Evolutionary conservation across 2,888 invertebrate genomes (phyloP).

Genomic region (Noctua janthe): DNA sequence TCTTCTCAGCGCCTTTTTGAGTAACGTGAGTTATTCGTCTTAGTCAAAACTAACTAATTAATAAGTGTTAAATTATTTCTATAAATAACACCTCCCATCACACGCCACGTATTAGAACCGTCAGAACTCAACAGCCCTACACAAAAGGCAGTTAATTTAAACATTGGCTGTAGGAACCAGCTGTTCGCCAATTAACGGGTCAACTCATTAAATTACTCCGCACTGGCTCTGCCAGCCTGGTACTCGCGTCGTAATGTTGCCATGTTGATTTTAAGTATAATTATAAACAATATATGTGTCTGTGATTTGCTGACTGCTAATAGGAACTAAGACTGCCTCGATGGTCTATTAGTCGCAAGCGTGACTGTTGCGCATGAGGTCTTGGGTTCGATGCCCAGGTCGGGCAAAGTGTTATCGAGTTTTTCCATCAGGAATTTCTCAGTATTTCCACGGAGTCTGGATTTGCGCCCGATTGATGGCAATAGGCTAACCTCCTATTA

Average conservation of each 20-base stretch:
- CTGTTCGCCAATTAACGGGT: slow-evolving; percentile 81
- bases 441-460: too few species aligned
- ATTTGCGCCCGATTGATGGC: too few species aligned
- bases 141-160: slow-evolving; percentile 79
- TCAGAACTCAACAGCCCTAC: slow-evolving; percentile 57
- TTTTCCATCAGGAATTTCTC: too few species aligned
- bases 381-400: too few species aligned
- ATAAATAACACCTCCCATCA: neutral
- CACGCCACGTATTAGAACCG: slow-evolving; percentile 24
- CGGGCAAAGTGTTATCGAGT: too few species aligned
- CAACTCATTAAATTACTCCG: slow-evolving; percentile 82
- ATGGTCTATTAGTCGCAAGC: too few species aligned
- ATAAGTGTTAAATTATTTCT: neutral
- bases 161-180: slow-evolving; percentile 79
- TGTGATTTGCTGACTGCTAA: slow-evolving; percentile 12
- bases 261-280: slow-evolving; percentile 64
- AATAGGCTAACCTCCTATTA: too few species aligned
- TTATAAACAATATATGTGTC: slow-evolving; percentile 44
- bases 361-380: too few species aligned
- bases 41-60: neutral
- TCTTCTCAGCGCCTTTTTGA: neutral
- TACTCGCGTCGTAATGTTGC: slow-evolving; percentile 60
- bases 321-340: neutral
- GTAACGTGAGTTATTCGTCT: neutral
- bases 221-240: slow-evolving; percentile 69